These are phyloP conservation scores for Drosophila sp. DNA, from an alignment of 1,140 invertebrate species.

Conservation along the genomic window DNA sequence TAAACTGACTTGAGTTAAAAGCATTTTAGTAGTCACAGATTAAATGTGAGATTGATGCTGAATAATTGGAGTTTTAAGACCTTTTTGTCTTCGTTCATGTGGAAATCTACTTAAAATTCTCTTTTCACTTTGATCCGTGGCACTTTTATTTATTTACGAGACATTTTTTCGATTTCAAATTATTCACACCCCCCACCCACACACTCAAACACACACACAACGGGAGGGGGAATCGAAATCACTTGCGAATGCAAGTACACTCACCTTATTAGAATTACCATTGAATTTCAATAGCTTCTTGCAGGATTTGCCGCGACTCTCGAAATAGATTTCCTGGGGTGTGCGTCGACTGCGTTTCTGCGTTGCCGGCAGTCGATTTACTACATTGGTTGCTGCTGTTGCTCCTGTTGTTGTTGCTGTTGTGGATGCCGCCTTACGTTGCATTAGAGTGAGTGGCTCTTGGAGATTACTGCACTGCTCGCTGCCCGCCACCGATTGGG, in stretches of 20 bases:
- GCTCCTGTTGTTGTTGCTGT: constrained; percentile 27
- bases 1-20: not conserved
- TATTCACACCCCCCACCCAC: not conserved
- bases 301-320: constrained; percentile 89
- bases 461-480: constrained; percentile 51
- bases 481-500: constrained; percentile 66
- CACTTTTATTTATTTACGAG: constrained; percentile 10
- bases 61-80: not conserved
- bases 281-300: constrained; percentile 89
- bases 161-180: not conserved
- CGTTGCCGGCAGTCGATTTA: constrained; percentile 38
- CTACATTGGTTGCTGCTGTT: constrained; percentile 44
- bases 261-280: constrained; percentile 88
- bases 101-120: constrained; percentile 7
- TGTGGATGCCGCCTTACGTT: constrained; percentile 28
- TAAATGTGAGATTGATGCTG: too few relatives aligned
- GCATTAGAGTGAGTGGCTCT: constrained; percentile 42
- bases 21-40: not conserved
- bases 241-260: constrained; percentile 43
- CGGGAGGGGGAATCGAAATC: not conserved
- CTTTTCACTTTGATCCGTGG: not conserved
- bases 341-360: constrained; percentile 81
- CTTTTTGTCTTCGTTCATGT: constrained; percentile 9
- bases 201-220: too few relatives aligned
- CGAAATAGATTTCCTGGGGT: constrained; percentile 89